Conservation (phyloP, 37 sponge, comb jelly and placozoan genomes). For the Beroe forskalii region DNA sequence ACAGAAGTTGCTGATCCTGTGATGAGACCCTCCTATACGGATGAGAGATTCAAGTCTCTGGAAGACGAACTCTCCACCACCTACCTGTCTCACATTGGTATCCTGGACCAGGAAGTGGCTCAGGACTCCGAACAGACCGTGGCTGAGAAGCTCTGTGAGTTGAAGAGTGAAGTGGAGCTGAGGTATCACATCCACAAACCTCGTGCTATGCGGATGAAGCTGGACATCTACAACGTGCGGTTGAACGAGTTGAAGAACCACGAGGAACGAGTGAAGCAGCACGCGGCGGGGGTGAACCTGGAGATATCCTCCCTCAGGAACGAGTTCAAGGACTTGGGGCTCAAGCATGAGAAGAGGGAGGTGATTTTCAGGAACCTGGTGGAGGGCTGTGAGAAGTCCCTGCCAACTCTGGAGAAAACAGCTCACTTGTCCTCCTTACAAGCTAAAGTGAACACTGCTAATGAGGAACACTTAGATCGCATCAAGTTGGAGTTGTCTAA, state of each 20-base stretch:
- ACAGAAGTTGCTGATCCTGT: not conserved
- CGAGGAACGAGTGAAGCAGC: slow-evolving; percentile 56
- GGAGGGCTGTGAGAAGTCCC: slow-evolving; percentile 11
- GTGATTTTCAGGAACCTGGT: not conserved
- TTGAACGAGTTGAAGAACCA: slow-evolving; percentile 61
- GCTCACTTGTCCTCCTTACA: slow-evolving; percentile 23
- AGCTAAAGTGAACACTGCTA: not conserved
- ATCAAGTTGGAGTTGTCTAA: slow-evolving; percentile 19
- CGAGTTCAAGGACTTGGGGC: slow-evolving; percentile 25
- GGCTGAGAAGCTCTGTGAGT: slow-evolving; percentile 37
- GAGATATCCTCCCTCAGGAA: slow-evolving; percentile 26
- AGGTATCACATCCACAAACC: slow-evolving; percentile 57
- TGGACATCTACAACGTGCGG: slow-evolving; percentile 62
- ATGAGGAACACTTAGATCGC: slow-evolving; percentile 7
- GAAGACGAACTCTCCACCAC: not conserved
- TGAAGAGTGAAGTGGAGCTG: slow-evolving; percentile 53
- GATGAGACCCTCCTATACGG: not conserved
- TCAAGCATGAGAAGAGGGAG: not conserved
- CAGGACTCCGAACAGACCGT: slow-evolving; percentile 12
- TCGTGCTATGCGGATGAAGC: slow-evolving; percentile 14
- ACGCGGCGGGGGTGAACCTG: slow-evolving; percentile 29
- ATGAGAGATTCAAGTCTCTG: not conserved
- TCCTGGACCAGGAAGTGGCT: not conserved
- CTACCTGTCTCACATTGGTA: not conserved
- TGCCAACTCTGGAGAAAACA: slow-evolving; percentile 36